Percentiles rank a stretch among this genome's conserved stretches.
Evolutionary conservation across 2,888 invertebrate species (phyloP).

Genomic region (Allacma fusca): DNA sequence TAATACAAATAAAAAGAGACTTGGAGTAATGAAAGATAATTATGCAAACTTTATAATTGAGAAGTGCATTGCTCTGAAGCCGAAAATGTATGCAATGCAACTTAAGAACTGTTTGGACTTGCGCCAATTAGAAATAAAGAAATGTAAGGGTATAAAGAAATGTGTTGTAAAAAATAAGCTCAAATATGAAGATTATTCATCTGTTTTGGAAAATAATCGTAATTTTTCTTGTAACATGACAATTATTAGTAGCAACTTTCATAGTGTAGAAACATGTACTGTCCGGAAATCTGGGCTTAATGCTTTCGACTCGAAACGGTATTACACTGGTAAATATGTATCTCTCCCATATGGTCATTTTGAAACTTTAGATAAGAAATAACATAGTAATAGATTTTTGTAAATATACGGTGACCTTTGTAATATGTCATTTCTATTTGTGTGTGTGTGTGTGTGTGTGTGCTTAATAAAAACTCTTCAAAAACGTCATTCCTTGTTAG

Average conservation of each 20-base stretch:
- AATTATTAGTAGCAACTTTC: not conserved
- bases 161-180: conserved; percentile 13
- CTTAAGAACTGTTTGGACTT: not conserved
- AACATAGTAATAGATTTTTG: too few species aligned
- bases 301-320: not conserved
- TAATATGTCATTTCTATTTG: too few species aligned
- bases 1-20: conserved; percentile 61
- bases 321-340: not conserved
- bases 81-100: conserved; percentile 47
- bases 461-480: too few species aligned
- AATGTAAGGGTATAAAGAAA: conserved; percentile 25
- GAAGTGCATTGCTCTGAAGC: conserved; percentile 60
- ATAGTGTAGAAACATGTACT: not conserved
- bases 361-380: too few species aligned
- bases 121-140: not conserved
- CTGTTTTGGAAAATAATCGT: conserved; percentile 4
- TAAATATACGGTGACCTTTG: too few species aligned
- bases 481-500: too few species aligned
- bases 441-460: too few species aligned
- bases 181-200: not conserved
- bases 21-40: conserved; percentile 63
- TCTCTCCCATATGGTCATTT: not conserved
- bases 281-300: not conserved
- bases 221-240: not conserved
- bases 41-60: conserved; percentile 58